Base-by-base conservation (phyloP, 1,140 invertebrate species). In the Meloidogyne hapla region DNA sequence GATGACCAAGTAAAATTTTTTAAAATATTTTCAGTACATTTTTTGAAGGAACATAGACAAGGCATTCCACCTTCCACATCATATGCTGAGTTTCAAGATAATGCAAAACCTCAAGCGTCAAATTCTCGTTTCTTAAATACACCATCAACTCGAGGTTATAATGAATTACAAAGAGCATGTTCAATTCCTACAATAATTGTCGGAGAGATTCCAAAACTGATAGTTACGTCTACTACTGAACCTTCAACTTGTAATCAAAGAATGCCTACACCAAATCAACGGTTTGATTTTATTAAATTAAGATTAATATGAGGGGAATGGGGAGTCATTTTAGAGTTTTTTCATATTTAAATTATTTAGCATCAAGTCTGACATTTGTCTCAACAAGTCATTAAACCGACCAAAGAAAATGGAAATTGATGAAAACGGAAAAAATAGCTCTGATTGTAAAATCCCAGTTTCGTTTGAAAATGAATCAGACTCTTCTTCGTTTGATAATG, bases 161-260 rank as follows among this genome's bases (percentile, higher is more conserved):
- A 40, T n/a, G 81, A 82, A 76, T 77, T 82, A 28, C 82, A 82
- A 45, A 38, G 81, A 13, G 81, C 81, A n/a, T 78, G 81, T 56
- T 83, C 81, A 12, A 82, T 82, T 26, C 81, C 81, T 21, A 83
- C 81, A 15, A 82, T 82, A n/a, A 82, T 82, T 42, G 81, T 82
- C 5, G 81, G 81, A 1, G 81, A 82, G 79, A 82, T 82, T 70
- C 81, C 81, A 25, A 83, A 83, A 40, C 62, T 82, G 18, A 77
- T 82, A 18, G 82, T 82, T 21, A 82, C 81, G 21, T 77, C 77
- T 2, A 80, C 77, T 25, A 79, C 45, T 69, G 77, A 78, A 10
- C 67, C 76, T n/a, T 68, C 63, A 33, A 23, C 21, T 38, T 56
- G 48, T 56, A 25, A 23, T 25, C 40, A 69, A 69, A 38, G 28